Evolutionary conservation across 2,113 vertebrate genomes (phyloP).

Genomic region (Glaucidium brasilianum): DNA sequence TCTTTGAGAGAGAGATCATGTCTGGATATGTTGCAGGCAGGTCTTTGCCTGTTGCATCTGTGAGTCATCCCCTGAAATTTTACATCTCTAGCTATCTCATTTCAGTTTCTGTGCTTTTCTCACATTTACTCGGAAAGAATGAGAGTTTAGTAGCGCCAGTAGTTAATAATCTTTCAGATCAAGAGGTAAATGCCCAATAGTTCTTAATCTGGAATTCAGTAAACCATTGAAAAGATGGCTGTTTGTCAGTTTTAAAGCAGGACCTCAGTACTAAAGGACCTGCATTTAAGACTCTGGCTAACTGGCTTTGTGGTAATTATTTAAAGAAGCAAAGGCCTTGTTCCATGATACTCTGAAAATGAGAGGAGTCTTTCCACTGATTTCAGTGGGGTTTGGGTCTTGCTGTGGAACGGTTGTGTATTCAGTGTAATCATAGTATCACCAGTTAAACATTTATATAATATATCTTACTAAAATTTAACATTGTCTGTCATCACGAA

Average conservation of each 20-base stretch:
- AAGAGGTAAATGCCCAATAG: background rate
- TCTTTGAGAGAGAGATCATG: background rate
- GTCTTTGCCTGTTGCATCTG: background rate
- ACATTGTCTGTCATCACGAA: background rate
- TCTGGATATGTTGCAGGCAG: background rate
- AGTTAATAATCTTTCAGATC: background rate
- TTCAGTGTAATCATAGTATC: background rate
- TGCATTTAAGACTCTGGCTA: background rate
- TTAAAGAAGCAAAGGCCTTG: background rate
- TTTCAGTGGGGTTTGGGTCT: background rate
- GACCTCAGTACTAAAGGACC: background rate
- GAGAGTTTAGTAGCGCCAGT: background rate
- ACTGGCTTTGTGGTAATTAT: background rate
- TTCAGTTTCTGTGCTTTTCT: background rate
- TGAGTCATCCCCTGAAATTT: background rate
- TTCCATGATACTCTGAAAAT: background rate
- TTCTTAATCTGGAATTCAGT: background rate
- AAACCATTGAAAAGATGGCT: background rate
- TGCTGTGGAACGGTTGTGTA: rapidly evolving
- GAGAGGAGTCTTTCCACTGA: background rate
- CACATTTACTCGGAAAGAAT: background rate
- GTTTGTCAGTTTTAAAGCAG: background rate
- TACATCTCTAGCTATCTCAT: background rate
- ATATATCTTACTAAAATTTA: background rate
- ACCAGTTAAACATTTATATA: background rate